Evolutionary conservation across 2,113 vertebrate species (phyloP).

Genomic region (Fulica atra): DNA sequence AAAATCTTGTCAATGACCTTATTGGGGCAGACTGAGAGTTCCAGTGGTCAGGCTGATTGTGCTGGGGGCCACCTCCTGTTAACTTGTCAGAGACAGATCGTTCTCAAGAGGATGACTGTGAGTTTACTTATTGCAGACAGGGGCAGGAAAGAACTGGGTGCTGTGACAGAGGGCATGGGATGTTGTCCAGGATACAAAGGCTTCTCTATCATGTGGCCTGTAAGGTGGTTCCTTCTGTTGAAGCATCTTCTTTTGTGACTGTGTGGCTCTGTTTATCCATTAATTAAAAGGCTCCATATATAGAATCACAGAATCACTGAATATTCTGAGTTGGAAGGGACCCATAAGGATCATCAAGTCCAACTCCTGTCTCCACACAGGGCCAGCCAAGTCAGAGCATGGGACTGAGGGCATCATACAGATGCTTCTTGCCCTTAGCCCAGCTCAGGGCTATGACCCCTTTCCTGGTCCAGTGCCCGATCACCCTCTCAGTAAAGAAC

Average conservation of each 20-base stretch:
- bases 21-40: not conserved
- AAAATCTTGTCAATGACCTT: conserved; percentile 26
- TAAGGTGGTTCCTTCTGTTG: not conserved
- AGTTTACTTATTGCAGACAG: not conserved
- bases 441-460: too few relatives aligned
- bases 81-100: not conserved
- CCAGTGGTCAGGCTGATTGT: not conserved
- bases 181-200: not conserved
- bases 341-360: too few relatives aligned
- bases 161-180: not conserved
- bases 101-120: not conserved
- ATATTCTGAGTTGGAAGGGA: too few relatives aligned
- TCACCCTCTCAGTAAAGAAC: too few relatives aligned
- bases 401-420: too few relatives aligned
- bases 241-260: not conserved
- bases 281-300: not conserved
- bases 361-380: too few relatives aligned
- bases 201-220: not conserved
- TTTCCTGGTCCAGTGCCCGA: too few relatives aligned
- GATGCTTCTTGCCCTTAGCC: too few relatives aligned
- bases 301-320: not conserved
- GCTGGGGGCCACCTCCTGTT: not conserved
- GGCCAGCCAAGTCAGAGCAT: too few relatives aligned
- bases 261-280: not conserved
- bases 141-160: not conserved